Percentiles rank a stretch among this genome's conserved stretches.
These are phyloP conservation scores for Marronus borbonicus DNA, from an alignment of 2,888 invertebrate genomes.

Conservation along the genomic window DNA sequence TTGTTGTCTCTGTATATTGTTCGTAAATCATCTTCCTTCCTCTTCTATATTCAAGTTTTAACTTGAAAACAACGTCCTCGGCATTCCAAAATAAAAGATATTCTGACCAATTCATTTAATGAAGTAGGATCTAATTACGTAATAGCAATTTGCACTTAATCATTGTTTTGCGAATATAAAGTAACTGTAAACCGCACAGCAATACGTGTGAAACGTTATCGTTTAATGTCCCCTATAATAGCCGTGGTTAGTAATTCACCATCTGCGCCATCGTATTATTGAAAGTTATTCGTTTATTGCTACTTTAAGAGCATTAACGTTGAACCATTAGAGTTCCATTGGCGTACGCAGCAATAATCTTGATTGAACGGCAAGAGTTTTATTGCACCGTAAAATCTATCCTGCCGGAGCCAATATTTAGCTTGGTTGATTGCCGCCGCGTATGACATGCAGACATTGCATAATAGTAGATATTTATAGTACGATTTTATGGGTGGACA, in stretches of 20 bases:
- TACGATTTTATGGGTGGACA: constrained; percentile 6
- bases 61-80: too few species aligned
- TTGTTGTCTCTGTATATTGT: too few species aligned
- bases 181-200: background rate
- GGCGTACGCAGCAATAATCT: constrained; percentile 12
- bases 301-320: constrained; percentile 6
- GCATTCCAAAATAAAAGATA: too few species aligned
- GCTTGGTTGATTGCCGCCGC: background rate
- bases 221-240: background rate
- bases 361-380: constrained; percentile 4
- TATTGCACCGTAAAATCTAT: constrained; percentile 9
- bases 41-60: too few species aligned
- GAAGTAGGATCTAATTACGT: background rate
- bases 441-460: background rate
- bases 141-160: background rate
- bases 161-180: background rate
- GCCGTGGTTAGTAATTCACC: background rate
- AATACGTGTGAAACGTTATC: background rate
- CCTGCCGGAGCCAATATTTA: background rate
- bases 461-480: constrained; percentile 16
- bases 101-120: too few species aligned
- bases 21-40: too few species aligned
- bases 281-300: constrained; percentile 18
- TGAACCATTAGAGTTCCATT: constrained; percentile 3
- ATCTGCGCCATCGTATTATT: constrained; percentile 20